Conservation (phyloP, 2,888 invertebrate genomes). For the Lycia hirtaria region DNA sequence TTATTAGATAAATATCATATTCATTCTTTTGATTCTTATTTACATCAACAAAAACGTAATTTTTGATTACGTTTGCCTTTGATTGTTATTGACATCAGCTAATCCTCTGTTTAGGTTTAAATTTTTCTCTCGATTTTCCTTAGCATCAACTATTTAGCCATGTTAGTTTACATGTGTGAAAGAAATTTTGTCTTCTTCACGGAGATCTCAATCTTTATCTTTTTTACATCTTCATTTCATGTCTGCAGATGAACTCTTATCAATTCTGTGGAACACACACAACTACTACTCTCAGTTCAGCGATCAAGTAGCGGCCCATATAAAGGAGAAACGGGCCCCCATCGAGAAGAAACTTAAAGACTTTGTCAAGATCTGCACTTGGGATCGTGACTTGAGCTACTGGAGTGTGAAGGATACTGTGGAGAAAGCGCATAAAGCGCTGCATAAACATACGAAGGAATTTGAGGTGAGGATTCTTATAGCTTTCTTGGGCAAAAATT, state of each 20-base stretch:
- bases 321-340: slow-evolving; percentile 89
- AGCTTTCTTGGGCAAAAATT: too few relatives aligned
- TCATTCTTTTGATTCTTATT: too few relatives aligned
- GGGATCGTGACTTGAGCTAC: slow-evolving; percentile 97
- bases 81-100: too few relatives aligned
- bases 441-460: slow-evolving; percentile 94
- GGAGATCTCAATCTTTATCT: neutral
- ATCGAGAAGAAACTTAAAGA: slow-evolving; percentile 97
- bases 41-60: too few relatives aligned
- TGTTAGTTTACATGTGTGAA: too few relatives aligned
- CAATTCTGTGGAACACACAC: slow-evolving; percentile 92
- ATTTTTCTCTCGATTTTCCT: too few relatives aligned
- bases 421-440: slow-evolving; percentile 93
- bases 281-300: slow-evolving; percentile 94
- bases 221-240: neutral
- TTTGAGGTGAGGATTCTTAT: slow-evolving; percentile 88
- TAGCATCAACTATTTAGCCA: too few relatives aligned
- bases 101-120: too few relatives aligned
- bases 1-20: too few relatives aligned
- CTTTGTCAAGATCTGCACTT: slow-evolving; percentile 97
- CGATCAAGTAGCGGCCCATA: slow-evolving; percentile 86
- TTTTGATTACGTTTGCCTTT: too few relatives aligned
- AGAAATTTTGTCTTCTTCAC: too few relatives aligned
- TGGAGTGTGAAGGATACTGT: slow-evolving; percentile 96
- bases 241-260: slow-evolving; percentile 83